Conservation (phyloP, 2,797 vertebrate species). For the Megaceryle alcyon region DNA sequence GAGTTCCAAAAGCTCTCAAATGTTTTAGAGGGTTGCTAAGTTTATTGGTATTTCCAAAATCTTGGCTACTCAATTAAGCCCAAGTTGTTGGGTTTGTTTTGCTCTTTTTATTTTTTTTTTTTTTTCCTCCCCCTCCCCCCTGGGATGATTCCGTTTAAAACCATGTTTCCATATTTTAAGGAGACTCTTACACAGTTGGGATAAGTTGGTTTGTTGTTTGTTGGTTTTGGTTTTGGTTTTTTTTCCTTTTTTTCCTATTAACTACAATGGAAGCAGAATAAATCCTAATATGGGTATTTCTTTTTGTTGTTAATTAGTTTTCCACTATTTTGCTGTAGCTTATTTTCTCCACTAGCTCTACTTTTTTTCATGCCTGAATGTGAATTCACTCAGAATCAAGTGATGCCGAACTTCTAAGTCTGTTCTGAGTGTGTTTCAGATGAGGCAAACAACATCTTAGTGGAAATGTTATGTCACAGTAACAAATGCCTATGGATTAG, state of each 20-base stretch:
- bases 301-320: neutral
- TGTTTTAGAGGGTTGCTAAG: neutral
- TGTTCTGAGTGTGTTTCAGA: conserved; percentile 15
- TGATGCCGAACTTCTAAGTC: conserved; percentile 12
- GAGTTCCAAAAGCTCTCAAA: neutral
- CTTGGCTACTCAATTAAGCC: neutral
- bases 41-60: conserved; percentile 30
- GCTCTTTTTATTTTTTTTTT: neutral
- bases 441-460: conserved; percentile 28
- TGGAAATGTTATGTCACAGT: conserved; percentile 67
- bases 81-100: neutral
- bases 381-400: conserved; percentile 4
- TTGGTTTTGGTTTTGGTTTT: too few species aligned
- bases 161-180: neutral
- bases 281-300: neutral
- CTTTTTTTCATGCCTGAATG: conserved; percentile 8
- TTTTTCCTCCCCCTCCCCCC: neutral
- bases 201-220: neutral
- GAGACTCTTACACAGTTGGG: neutral
- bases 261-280: neutral
- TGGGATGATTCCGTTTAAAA: neutral
- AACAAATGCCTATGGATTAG: conserved; percentile 70
- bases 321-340: neutral
- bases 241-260: neutral
- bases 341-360: neutral